Base-by-base conservation (phyloP, 1,140 invertebrate genomes). In the Dinothrombium tinctorium region DNA sequence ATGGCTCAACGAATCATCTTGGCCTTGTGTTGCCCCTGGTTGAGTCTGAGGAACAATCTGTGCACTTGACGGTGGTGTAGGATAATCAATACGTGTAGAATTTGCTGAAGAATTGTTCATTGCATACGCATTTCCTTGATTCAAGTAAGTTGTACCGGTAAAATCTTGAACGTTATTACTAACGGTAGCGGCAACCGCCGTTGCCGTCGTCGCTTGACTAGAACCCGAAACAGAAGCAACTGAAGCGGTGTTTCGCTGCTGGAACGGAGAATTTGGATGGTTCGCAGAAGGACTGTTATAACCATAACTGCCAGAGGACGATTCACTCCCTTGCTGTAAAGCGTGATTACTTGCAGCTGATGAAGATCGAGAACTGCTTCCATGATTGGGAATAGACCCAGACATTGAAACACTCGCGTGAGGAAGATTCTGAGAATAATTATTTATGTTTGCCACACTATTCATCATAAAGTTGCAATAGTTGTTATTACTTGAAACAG, bases 51-150 rank as follows among this genome's bases (percentile, higher is more conserved):
- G 12, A 17, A 17, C 11, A 12, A 36, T 19, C 17, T 17, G 33
- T 6, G 38, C 45, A 38, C 45, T 46, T 4, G 41, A 37, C 6
- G 45, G 45, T 25, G 45, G 45, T 7, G 45, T 46, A 5, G 45
- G 45, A 37, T 46, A 46, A 31, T 33, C 45, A 8, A 41, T 32
- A 22, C 26, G 36, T 9, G 45, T 29, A 7, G 39, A 31, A 4
- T 23, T 23, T 11, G 44, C 24, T 33, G 46, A 33, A 11, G 33
- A 25, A 6, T 24, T 33, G 14, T 42, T 45, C 31, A 32, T 25
- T n/a, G 39, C 23, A 44, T 44, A 44, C n/a, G n/a, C 43, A 14
- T 20, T n/a, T 17, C 33, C 20, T 36, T 15, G 20, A 21, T 11
- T 17, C 17, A 19, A 11, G 33, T 36, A 36, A 36, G 11, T 36